Evolutionary conservation across 92 coral and sea anemone species (phyloP).

Genomic region (Actinostola sp.): DNA sequence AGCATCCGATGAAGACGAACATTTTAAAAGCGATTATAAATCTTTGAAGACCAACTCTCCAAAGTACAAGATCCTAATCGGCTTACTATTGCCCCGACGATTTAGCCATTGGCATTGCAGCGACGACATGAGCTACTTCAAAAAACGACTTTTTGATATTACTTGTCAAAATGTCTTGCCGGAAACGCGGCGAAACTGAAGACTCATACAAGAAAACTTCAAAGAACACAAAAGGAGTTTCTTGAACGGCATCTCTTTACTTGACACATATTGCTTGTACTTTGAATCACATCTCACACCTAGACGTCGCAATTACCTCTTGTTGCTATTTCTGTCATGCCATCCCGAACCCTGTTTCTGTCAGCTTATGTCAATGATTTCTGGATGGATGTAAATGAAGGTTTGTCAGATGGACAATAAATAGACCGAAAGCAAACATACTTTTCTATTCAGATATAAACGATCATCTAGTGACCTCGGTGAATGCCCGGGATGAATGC

Average conservation of each 20-base stretch:
- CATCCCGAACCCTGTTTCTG: constrained; percentile 55
- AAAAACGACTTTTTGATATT: too few relatives aligned
- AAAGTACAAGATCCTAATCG: too few relatives aligned
- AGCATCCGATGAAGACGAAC: too few relatives aligned
- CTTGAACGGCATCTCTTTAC: constrained; percentile 3
- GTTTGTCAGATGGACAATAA: constrained; percentile 61
- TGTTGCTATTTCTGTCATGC: constrained; percentile 73
- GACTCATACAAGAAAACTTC: neutral
- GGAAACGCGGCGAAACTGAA: constrained; percentile 20
- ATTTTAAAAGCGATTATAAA: too few relatives aligned
- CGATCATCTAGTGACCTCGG: too few relatives aligned
- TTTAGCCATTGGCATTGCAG: too few relatives aligned
- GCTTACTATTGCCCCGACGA: too few relatives aligned
- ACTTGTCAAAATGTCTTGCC: neutral
- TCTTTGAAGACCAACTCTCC: too few relatives aligned
- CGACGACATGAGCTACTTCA: too few relatives aligned
- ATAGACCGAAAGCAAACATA: constrained; percentile 28
- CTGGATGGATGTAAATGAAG: constrained; percentile 72
- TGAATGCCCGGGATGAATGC: too few relatives aligned
- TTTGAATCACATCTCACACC: neutral
- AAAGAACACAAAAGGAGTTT: neutral
- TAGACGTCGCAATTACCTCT: too few relatives aligned
- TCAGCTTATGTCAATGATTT: constrained; percentile 61
- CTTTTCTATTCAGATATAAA: too few relatives aligned
- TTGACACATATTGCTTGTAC: neutral